Conservation (phyloP, 2,888 invertebrate genomes). For the Polydrusus pterygomalis region DNA sequence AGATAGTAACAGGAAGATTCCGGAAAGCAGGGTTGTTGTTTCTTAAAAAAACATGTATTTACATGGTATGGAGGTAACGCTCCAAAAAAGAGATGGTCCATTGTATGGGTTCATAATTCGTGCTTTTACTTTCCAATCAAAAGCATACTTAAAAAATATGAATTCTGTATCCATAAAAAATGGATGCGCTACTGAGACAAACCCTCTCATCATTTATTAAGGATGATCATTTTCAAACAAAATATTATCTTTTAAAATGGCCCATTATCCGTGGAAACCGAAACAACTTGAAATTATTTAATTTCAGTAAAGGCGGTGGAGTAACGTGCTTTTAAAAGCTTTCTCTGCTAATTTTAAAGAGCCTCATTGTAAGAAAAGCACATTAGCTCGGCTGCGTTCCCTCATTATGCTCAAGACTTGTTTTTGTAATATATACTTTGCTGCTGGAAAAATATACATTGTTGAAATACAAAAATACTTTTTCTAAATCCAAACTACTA, state of each 20-base stretch:
- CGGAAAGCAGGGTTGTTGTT: too few relatives aligned
- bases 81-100: too few relatives aligned
- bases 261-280: constrained; percentile 19
- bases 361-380: constrained; percentile 15
- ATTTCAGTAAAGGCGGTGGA: constrained; percentile 15
- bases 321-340: constrained; percentile 29
- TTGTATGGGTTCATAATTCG: too few relatives aligned
- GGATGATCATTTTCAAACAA: constrained; percentile 12
- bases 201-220: constrained; percentile 11
- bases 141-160: too few relatives aligned
- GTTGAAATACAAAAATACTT: too few relatives aligned
- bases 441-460: too few relatives aligned
- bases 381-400: constrained; percentile 17
- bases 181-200: not conserved
- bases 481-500: too few relatives aligned
- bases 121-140: too few relatives aligned
- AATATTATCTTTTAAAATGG: constrained; percentile 13
- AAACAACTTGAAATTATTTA: constrained; percentile 25
- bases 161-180: too few relatives aligned
- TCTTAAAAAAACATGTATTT: too few relatives aligned
- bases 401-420: not conserved
- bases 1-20: too few relatives aligned
- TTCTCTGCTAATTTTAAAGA: constrained; percentile 29
- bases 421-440: not conserved
- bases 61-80: too few relatives aligned